Evolutionary conservation across 1,140 invertebrate genomes (phyloP).

Genomic region (Euglossa dilemma): DNA sequence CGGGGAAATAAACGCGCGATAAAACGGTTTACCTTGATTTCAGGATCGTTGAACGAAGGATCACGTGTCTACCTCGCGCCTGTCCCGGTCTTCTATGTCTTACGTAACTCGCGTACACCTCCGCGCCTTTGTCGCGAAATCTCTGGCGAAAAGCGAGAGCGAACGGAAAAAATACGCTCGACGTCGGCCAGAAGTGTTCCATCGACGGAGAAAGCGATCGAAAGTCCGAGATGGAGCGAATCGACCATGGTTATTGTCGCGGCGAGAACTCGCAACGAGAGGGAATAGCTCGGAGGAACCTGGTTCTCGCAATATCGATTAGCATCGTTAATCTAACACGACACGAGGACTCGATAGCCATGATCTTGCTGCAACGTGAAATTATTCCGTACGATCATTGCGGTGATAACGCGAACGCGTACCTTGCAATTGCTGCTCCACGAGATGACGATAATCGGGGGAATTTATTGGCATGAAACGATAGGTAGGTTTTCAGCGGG

Average conservation of each 20-base stretch:
- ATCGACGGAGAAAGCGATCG: not conserved
- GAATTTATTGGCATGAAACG: not conserved
- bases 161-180: not conserved
- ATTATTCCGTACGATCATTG: not conserved
- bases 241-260: not conserved
- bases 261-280: not conserved
- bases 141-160: no score
- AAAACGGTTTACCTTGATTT: not conserved
- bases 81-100: no score
- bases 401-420: not conserved
- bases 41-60: no score
- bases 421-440: not conserved
- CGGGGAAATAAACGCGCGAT: not conserved
- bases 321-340: not conserved
- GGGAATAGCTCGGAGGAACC: not conserved
- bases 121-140: no score
- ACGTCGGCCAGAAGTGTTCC: not conserved
- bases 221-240: not conserved
- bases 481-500: not conserved
- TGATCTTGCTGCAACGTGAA: not conserved
- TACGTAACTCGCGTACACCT: no score
- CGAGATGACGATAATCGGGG: not conserved
- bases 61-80: no score
- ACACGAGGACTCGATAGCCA: not conserved
- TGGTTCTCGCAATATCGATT: constrained; percentile 24